A percentile compares a stretch with the other conserved stretches of the same genome.
phyloP scores from a whole-genome alignment of 2,888 invertebrate species.

The Hypercompe scribonia region DNA sequence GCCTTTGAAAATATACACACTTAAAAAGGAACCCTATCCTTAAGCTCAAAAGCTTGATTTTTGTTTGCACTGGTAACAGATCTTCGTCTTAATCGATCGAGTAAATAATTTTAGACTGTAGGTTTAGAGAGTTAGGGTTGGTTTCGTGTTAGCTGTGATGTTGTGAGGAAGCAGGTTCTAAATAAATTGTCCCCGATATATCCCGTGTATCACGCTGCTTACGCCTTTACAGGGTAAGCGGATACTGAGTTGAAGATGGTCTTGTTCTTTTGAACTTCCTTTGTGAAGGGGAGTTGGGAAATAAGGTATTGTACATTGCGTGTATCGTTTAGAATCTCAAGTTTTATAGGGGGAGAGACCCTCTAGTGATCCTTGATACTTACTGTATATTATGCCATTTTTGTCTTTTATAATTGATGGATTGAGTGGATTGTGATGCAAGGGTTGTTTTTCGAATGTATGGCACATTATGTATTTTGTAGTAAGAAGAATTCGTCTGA shows the following conservation, averaged over 20 bases:
- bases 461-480: too few relatives aligned
- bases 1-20: slow-evolving; percentile 26
- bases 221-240: slow-evolving; percentile 68
- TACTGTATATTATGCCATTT: too few relatives aligned
- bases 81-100: slow-evolving; percentile 21
- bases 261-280: slow-evolving; percentile 4
- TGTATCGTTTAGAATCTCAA: neutral
- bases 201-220: slow-evolving; percentile 79
- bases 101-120: slow-evolving; percentile 23
- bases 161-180: slow-evolving; percentile 59
- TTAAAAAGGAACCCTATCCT: slow-evolving; percentile 23
- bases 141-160: slow-evolving; percentile 33
- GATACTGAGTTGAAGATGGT: slow-evolving; percentile 48
- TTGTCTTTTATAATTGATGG: too few relatives aligned
- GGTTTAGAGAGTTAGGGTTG: slow-evolving; percentile 23
- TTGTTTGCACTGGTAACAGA: slow-evolving; percentile 25
- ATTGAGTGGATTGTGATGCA: neutral
- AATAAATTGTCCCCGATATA: slow-evolving; percentile 81
- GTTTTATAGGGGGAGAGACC: slow-evolving; percentile 1
- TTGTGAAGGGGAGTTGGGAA: slow-evolving; percentile 9
- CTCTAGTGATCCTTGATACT: neutral
- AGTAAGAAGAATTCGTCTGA: too few relatives aligned
- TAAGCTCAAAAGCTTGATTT: slow-evolving; percentile 51
- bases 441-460: neutral
- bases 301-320: neutral